Conservation (phyloP, 2,113 vertebrate species). For the Onychorhynchus coronatus region DNA sequence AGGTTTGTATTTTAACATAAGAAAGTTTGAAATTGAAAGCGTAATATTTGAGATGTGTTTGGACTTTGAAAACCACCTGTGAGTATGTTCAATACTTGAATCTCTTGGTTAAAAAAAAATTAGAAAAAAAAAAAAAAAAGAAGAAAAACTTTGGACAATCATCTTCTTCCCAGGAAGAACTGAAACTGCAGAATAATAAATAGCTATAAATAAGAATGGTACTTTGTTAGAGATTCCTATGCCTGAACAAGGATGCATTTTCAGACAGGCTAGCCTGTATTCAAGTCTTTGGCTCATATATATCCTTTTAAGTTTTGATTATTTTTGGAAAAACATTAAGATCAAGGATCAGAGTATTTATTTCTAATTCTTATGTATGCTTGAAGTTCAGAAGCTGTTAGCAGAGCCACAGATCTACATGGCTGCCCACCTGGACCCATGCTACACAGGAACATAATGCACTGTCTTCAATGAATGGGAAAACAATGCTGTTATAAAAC, state of each 20-base stretch:
- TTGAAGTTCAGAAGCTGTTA: background rate
- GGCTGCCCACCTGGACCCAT: background rate
- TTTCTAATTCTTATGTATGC: background rate
- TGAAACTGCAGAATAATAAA: background rate
- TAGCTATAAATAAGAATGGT: background rate
- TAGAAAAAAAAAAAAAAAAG: background rate
- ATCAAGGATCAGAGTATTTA: background rate
- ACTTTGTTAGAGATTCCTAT: background rate
- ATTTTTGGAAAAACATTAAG: background rate
- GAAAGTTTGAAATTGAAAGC: background rate
- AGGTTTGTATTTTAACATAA: background rate
- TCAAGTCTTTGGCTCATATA: background rate
- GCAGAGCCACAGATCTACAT: background rate
- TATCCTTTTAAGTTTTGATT: background rate
- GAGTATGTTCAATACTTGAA: background rate
- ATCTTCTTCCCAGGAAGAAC: background rate
- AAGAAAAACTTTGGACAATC: background rate
- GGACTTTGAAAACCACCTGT: background rate
- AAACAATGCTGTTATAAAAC: background rate
- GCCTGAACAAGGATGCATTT: background rate
- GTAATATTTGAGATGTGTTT: background rate
- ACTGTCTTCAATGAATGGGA: background rate
- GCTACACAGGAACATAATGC: background rate
- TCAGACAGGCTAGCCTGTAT: background rate
- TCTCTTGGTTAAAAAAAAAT: background rate